Conservation (phyloP, 92 coral and sea anemone species). For the Micromussa lordhowensis region DNA sequence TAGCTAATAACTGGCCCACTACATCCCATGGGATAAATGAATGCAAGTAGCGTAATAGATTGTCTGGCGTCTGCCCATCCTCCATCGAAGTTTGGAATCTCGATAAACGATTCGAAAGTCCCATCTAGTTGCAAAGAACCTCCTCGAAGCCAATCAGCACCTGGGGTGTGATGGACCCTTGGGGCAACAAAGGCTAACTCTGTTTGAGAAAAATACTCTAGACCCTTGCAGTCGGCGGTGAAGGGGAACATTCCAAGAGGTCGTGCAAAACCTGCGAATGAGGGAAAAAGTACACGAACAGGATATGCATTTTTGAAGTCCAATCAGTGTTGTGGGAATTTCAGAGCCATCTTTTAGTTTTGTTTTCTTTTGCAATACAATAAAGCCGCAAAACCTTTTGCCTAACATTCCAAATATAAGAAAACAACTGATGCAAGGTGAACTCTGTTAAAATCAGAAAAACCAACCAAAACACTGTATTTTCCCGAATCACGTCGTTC, state of each 20-base stretch:
- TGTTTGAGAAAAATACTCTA: conserved; percentile 49
- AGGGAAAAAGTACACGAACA: not conserved
- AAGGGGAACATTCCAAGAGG: conserved; percentile 76
- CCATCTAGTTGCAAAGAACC: conserved; percentile 71
- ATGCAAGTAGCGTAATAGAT: conserved; percentile 65
- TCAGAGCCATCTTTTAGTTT: not conserved
- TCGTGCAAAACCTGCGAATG: not conserved
- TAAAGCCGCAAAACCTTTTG: too few species aligned
- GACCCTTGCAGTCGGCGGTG: conserved; percentile 25
- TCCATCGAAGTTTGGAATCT: conserved; percentile 56
- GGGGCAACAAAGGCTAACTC: conserved; percentile 13
- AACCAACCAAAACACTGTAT: not conserved
- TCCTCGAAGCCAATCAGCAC: conserved; percentile 53
- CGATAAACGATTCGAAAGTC: conserved; percentile 50
- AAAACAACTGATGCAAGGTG: not conserved
- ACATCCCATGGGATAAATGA: conserved; percentile 64
- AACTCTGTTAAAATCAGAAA: not conserved
- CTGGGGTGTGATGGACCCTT: conserved; percentile 35
- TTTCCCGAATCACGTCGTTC: not conserved
- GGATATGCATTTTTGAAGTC: not conserved
- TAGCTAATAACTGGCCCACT: conserved; percentile 45
- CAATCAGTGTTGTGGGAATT: not conserved
- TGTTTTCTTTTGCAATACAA: too few species aligned
- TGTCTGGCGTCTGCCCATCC: conserved; percentile 53
- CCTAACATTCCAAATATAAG: not conserved